phyloP scores from a whole-genome alignment of 2,113 vertebrate genomes.

The Ciconia stormi region DNA sequence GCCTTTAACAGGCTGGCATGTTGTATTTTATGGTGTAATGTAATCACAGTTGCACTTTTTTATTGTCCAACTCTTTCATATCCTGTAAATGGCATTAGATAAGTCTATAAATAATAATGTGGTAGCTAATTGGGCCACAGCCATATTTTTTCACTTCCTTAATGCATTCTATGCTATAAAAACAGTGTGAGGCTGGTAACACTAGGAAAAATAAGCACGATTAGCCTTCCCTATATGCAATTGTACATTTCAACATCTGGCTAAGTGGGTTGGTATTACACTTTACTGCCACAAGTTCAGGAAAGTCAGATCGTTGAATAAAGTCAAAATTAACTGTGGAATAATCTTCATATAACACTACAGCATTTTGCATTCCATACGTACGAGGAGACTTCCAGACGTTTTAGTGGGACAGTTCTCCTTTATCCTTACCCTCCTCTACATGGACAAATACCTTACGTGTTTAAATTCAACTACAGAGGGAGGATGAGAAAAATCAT shows the following conservation, averaged over 20 bases:
- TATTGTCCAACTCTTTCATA: neutral
- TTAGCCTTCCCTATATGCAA: neutral
- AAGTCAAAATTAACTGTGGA: neutral
- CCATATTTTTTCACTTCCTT: neutral
- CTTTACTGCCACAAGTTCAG: neutral
- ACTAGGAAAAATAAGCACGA: neutral
- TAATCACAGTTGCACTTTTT: slow-evolving; percentile 7
- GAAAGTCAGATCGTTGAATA: neutral
- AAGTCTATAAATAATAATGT: slow-evolving; percentile 56
- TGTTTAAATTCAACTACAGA: neutral
- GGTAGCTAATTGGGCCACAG: neutral
- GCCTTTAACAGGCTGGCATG: neutral
- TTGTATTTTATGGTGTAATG: neutral
- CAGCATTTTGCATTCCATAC: neutral
- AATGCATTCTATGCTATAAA: neutral
- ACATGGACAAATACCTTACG: neutral
- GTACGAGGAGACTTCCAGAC: neutral
- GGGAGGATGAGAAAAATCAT: neutral
- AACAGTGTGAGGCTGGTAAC: neutral
- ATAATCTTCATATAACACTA: neutral
- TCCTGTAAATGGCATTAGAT: slow-evolving; percentile 17
- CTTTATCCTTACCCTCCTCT: neutral
- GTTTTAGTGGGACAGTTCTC: neutral
- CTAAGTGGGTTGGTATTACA: neutral
- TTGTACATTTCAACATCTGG: neutral